Conservation (phyloP, 2,888 invertebrate species). For the Hemithea aestivaria region DNA sequence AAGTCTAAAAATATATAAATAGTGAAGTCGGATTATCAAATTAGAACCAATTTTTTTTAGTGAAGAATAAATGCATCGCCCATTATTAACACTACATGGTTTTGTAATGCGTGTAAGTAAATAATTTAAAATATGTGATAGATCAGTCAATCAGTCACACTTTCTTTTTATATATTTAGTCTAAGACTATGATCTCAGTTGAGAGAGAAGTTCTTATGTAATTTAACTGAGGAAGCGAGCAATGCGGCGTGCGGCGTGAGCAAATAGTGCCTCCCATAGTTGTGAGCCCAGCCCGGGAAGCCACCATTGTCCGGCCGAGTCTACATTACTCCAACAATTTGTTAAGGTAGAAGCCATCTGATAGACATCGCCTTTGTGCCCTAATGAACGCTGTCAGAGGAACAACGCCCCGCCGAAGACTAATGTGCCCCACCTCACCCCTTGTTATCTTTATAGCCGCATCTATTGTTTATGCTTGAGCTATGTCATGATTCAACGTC, state of each 20-base stretch:
- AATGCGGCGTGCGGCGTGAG: slow-evolving; percentile 9
- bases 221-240: slow-evolving; percentile 15
- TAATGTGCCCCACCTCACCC: slow-evolving; percentile 61
- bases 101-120: too few relatives aligned
- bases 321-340: slow-evolving; percentile 61
- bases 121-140: too few relatives aligned
- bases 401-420: slow-evolving; percentile 59
- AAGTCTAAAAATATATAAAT: too few relatives aligned
- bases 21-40: too few relatives aligned
- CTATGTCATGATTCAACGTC: slow-evolving; percentile 47
- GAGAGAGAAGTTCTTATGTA: too few relatives aligned
- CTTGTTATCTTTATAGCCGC: slow-evolving; percentile 58
- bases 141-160: too few relatives aligned
- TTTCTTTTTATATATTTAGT: too few relatives aligned
- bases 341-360: slow-evolving; percentile 64
- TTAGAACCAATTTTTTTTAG: too few relatives aligned
- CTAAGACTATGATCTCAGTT: too few relatives aligned
- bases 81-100: too few relatives aligned
- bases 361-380: slow-evolving; percentile 67
- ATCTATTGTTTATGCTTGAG: slow-evolving; percentile 53
- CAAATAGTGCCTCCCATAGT: slow-evolving; percentile 36
- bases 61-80: too few relatives aligned
- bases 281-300: slow-evolving; percentile 33
- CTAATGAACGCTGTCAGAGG: slow-evolving; percentile 70
- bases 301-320: slow-evolving; percentile 46